Evolutionary conservation across 2,797 vertebrate genomes (phyloP).

Genomic region (Gorsachius magnificus): DNA sequence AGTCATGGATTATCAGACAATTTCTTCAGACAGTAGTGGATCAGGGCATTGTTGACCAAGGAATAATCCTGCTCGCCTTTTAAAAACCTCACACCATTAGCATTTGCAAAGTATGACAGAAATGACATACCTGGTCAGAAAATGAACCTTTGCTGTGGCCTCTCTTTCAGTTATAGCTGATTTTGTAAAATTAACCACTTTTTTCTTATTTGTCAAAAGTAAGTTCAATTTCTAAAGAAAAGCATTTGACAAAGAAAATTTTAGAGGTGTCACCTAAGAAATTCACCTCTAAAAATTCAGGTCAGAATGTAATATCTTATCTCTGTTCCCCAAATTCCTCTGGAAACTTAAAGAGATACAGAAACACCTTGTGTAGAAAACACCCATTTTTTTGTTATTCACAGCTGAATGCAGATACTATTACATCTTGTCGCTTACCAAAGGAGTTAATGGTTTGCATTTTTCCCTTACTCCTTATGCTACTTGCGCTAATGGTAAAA

Average conservation of each 20-base stretch:
- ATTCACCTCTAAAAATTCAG: not conserved
- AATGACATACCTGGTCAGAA: not conserved
- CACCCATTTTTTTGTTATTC: not conserved
- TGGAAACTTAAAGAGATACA: not conserved
- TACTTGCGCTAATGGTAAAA: not conserved
- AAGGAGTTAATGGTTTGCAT: not conserved
- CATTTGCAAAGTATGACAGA: not conserved
- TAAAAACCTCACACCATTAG: not conserved
- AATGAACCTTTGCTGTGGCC: not conserved
- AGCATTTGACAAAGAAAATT: not conserved
- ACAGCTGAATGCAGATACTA: not conserved
- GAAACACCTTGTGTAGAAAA: not conserved
- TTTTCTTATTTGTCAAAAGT: not conserved
- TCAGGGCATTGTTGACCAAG: not conserved
- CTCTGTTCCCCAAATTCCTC: not conserved
- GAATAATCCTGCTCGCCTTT: not conserved
- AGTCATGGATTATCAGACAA: not conserved
- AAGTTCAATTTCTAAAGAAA: not conserved
- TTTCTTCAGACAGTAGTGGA: not conserved
- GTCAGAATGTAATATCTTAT: not conserved
- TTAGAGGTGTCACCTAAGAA: not conserved
- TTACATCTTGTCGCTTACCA: not conserved
- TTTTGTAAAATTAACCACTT: not conserved
- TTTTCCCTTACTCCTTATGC: not conserved
- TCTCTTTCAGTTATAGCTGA: not conserved